Evolutionary conservation across 2,113 vertebrate species (phyloP).

Genomic region (Gasterosteus aculeatus): DNA sequence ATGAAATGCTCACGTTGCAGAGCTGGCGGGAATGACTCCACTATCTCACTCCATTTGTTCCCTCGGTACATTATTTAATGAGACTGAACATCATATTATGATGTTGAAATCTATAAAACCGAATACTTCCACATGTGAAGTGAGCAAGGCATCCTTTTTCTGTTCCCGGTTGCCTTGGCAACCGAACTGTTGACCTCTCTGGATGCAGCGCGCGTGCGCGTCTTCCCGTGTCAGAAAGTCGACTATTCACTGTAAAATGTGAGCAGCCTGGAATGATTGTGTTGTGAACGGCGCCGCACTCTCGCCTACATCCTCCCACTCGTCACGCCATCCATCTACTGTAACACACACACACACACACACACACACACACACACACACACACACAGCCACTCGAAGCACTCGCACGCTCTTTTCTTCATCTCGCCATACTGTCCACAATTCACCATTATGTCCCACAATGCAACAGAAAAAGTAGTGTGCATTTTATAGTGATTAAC

Average conservation of each 20-base stretch:
- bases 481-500: background rate
- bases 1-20: background rate
- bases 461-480: background rate
- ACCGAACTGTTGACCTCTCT: too few species aligned
- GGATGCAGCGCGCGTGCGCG: too few species aligned
- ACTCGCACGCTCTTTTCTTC: background rate
- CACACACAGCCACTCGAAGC: background rate
- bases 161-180: background rate
- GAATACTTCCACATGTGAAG: background rate
- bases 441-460: background rate
- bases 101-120: background rate
- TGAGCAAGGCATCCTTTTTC: background rate
- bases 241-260: background rate
- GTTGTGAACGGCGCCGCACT: background rate
- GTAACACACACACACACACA: constrained; percentile 2
- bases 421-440: background rate
- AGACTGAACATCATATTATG: background rate
- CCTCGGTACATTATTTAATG: too few species aligned
- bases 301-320: constrained; percentile 10
- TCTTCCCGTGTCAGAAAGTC: background rate
- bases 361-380: constrained; percentile 11
- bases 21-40: background rate
- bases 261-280: background rate
- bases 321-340: background rate
- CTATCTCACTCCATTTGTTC: too few species aligned